Conservation (phyloP, 1,140 invertebrate genomes). For the Pachyrhynchus sulphureomaculatus region DNA sequence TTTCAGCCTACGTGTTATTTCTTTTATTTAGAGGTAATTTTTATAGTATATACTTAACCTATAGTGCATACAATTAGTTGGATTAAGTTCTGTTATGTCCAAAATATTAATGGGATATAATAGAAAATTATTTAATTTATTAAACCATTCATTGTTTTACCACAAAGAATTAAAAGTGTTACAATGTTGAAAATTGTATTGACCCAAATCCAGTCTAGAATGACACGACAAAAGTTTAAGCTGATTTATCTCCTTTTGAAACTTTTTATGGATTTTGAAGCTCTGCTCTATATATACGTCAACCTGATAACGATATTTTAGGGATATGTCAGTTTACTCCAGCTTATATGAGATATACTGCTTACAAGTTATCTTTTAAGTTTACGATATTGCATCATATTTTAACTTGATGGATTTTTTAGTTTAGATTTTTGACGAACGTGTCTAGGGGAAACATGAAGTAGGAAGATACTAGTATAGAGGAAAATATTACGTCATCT, state of each 20-base stretch:
- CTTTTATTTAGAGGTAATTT: too few relatives aligned
- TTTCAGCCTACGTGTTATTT: too few relatives aligned
- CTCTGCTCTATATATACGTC: background rate
- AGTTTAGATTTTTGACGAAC: conserved; percentile 11
- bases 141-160: too few relatives aligned
- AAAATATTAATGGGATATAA: too few relatives aligned
- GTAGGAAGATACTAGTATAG: background rate
- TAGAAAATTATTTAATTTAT: too few relatives aligned
- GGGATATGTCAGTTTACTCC: conserved; percentile 18
- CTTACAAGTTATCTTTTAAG: conserved; percentile 25
- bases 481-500: too few relatives aligned
- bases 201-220: background rate
- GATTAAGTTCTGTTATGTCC: too few relatives aligned
- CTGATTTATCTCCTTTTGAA: conserved; percentile 10
- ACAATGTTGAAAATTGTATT: background rate
- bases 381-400: conserved; percentile 28
- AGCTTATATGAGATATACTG: conserved; percentile 20
- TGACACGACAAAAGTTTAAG: background rate
- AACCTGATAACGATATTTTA: conserved; percentile 28
- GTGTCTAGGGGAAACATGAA: background rate
- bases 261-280: conserved; percentile 24
- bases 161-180: too few relatives aligned
- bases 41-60: too few relatives aligned
- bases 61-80: too few relatives aligned
- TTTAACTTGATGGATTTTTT: conserved; percentile 12